Base-by-base conservation (phyloP, 2,797 vertebrate genomes). In the Macrochelys suwanniensis region DNA sequence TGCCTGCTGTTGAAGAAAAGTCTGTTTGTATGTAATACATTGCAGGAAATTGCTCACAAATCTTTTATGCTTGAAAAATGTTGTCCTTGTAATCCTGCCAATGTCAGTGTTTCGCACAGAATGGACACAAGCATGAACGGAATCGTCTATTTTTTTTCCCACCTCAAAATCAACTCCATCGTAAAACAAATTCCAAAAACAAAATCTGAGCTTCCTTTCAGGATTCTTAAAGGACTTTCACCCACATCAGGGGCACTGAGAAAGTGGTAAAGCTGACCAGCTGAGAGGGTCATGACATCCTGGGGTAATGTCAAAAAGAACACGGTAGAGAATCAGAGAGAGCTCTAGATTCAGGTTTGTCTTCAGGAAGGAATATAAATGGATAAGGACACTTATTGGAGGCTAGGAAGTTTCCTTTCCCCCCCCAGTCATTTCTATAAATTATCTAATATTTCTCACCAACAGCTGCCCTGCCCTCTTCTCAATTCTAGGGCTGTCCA, bases 171-270 rank as follows among this genome's bases (percentile, higher is more conserved):
- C 56, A 87, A 79, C 21, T 10, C 79, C 85, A 19, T 3, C 61
- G 33, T 91, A 81, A 90, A 92, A 79, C 33, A 78, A 87, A 84
- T 16, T 88, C 71, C 37, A 56, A 17, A 79, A 79, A 6, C 89
- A 90, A 94, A 57, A 37, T 10, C 53, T 82, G 7, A 83, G 9
- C 74, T 19, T 49, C 80, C 33, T 92, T 65, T 78, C 50, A 96
- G 51, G 45, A 6, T 91, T 51, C 79, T 94, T 26, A 45, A 37
- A 84, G 86, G 82, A 23, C 25, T 80, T 95, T 93, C 81, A 93
- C 47, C 16, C 15, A 45, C 12, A 33, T 37, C 1, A 1, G 89
- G 6, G 3, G 6, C 4, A 37, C 17, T 89, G 59, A 81, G 10
- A 90, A 92, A 80, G 31, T 51, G 89, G 50, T n/a, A 86, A 1